phyloP scores from a whole-genome alignment of 2,888 invertebrate genomes.

The Calameuta pallipes region DNA sequence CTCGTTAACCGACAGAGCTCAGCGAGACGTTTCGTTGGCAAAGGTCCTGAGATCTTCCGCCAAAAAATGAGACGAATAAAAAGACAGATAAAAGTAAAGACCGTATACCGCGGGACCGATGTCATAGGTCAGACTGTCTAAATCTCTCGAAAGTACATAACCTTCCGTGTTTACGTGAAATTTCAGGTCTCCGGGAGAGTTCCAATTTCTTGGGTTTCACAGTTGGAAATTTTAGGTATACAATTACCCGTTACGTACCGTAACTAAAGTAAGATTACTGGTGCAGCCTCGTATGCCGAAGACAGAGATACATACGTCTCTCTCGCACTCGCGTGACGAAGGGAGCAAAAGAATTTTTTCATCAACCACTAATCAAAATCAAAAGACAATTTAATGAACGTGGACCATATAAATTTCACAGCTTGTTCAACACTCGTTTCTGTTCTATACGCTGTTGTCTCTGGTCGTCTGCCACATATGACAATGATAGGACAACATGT shows the following conservation, averaged over 20 bases:
- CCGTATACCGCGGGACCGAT: neutral
- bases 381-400: no score
- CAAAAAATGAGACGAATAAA: conserved; percentile 14
- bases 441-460: no score
- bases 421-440: no score
- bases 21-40: conserved; percentile 15
- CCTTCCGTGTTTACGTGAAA: conserved; percentile 1
- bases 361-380: neutral
- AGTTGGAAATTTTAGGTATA: neutral
- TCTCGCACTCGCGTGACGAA: neutral
- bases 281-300: neutral
- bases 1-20: conserved; percentile 43
- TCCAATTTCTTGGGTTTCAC: neutral
- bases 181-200: neutral
- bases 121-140: neutral
- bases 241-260: neutral
- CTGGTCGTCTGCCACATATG: neutral
- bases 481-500: neutral
- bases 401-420: no score
- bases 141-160: conserved; percentile 6
- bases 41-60: conserved; percentile 30
- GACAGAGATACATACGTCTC: neutral
- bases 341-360: neutral
- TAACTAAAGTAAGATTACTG: neutral
- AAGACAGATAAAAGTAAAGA: neutral